Evolutionary conservation across 2,113 vertebrate genomes (phyloP), one percentile per base, ranked within the genome.

Genomic region (Colaptes auratus): DNA sequence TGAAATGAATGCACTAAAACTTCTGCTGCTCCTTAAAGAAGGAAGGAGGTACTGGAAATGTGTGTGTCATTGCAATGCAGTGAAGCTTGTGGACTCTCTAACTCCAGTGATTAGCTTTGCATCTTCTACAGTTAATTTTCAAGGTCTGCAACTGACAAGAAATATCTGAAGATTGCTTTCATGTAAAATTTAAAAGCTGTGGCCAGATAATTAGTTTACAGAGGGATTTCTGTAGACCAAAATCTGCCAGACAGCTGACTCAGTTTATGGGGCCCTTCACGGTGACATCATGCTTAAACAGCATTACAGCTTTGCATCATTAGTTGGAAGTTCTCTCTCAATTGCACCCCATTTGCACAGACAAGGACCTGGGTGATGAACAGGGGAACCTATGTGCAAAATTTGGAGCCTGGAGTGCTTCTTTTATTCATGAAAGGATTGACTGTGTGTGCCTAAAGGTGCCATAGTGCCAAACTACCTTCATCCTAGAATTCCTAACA

Each of bases 211-310:
- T 86, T 93, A 83, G 31, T 67, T 95, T 86, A 88, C 58, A 83
- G 53, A 81, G 25, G 44, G 28, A 60, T 90, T 96, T 92, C 20
- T 2, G 4, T 44, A 81, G 52, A 84, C 35, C 58, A 86, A 94
- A 88, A 84, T 44, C 69, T 88, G 80, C 65, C 86, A 78, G 61
- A 64, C 53, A 90, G 61, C 64, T 94, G 80, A 56, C 42, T 94
- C 4, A 0, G 48, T 93, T 88, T 74, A 81, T 71, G 31, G 23
- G 15, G 90, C 21, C 1, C 5, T 76, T 60, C 23, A 4, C 66
- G 30, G 42, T 88, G 72, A 77, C 69, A 89, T 69, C 60, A 73
- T 56, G 65, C 60, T 36, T 52, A 50, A 87, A 72, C 53, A 59
- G 23, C 53, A 15, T 36, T 73, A 58, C 36, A 50, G 50, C 7